Conservation (phyloP, 2,888 invertebrate species). For the Dendrolimus pini region DNA sequence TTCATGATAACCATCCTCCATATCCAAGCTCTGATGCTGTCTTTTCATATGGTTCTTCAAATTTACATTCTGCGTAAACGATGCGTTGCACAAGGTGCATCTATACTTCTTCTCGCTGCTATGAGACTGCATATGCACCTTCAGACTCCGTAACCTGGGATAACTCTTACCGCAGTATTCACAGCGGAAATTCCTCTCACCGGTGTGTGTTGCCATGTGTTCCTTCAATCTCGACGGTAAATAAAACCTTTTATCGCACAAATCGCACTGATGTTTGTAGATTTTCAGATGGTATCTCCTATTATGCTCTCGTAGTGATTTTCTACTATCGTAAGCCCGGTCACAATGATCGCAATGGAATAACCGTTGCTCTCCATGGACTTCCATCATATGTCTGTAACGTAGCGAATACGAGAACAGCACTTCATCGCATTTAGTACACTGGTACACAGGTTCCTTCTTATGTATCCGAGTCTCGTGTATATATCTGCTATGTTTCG, state of each 20-base stretch:
- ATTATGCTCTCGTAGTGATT: constrained; percentile 56
- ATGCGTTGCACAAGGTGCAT: constrained; percentile 66
- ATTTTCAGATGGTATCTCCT: constrained; percentile 53
- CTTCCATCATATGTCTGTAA: constrained; percentile 55
- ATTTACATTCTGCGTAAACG: constrained; percentile 74
- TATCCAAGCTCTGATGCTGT: constrained; percentile 43
- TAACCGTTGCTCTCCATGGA: constrained; percentile 46
- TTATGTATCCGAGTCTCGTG: constrained; percentile 52
- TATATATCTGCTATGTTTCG: constrained; percentile 51
- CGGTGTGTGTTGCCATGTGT: constrained; percentile 62
- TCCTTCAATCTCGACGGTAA: constrained; percentile 56
- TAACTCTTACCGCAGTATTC: constrained; percentile 62
- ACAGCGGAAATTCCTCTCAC: constrained; percentile 57
- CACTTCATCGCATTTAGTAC: constrained; percentile 54
- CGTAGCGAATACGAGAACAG: constrained; percentile 52
- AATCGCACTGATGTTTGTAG: constrained; percentile 66
- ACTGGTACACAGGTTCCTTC: constrained; percentile 57
- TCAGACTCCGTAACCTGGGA: constrained; percentile 49
- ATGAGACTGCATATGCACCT: constrained; percentile 76
- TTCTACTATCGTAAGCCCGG: constrained; percentile 53
- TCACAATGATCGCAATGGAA: constrained; percentile 59
- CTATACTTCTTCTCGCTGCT: constrained; percentile 69
- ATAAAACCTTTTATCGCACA: constrained; percentile 72
- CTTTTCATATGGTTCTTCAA: constrained; percentile 75
- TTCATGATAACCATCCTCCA: constrained; percentile 22